A percentile compares a stretch with the other conserved stretches of the same genome.
These are phyloP conservation scores for Vireo altiloquus DNA, from an alignment of 2,113 vertebrate genomes.

Conservation along the genomic window DNA sequence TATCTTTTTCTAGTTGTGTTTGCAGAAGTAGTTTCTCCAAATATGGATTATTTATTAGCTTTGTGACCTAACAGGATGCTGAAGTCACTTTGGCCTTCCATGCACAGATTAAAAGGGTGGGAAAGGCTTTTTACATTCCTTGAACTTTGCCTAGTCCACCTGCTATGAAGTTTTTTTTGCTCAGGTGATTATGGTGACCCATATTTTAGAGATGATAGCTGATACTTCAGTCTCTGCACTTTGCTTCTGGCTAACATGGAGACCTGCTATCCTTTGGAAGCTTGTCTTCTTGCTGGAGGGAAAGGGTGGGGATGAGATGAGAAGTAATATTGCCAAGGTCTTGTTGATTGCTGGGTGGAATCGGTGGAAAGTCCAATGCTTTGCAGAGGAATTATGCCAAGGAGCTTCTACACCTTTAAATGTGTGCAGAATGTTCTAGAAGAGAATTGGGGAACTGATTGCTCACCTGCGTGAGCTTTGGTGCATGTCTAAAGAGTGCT, in stretches of 20 bases:
- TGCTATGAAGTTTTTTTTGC: neutral
- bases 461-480: neutral
- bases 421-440: neutral
- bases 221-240: neutral
- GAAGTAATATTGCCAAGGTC: neutral
- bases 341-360: neutral
- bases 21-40: neutral
- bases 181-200: neutral
- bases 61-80: neutral
- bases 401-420: neutral
- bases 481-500: accelerated
- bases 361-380: neutral
- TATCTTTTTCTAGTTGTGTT: neutral
- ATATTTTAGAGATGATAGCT: neutral
- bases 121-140: neutral
- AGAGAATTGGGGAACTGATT: neutral
- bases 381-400: neutral
- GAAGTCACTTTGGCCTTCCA: neutral
- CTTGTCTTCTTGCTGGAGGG: neutral
- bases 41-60: neutral
- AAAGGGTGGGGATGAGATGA: neutral
- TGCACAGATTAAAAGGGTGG: neutral
- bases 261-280: neutral
- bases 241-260: neutral
- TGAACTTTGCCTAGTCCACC: neutral